Evolutionary conservation across 2,113 vertebrate genomes (phyloP).

Genomic region (Diadophis punctatus): DNA sequence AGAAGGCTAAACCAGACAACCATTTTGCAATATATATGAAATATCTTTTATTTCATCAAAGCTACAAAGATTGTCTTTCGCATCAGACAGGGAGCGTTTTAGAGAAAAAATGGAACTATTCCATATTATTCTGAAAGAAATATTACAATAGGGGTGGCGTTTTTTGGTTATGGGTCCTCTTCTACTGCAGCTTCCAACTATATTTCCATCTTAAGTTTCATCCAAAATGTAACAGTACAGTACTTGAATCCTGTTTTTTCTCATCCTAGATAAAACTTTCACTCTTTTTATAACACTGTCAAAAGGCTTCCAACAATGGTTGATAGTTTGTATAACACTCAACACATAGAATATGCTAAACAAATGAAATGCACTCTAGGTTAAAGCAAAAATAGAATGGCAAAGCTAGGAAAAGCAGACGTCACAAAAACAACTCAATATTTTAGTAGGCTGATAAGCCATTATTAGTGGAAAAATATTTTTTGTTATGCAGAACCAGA

Average conservation of each 20-base stretch:
- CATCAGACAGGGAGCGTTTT: no score
- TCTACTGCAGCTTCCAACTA: background rate
- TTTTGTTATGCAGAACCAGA: background rate
- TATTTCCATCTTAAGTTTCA: background rate
- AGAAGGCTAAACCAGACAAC: background rate
- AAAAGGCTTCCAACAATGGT: background rate
- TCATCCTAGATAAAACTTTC: background rate
- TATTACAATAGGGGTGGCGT: no score
- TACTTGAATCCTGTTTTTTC: background rate
- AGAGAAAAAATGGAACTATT: no score
- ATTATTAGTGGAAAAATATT: background rate
- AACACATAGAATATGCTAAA: background rate
- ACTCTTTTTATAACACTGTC: background rate
- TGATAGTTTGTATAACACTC: background rate
- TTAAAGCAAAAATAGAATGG: background rate
- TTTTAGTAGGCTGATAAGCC: background rate
- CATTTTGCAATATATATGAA: background rate
- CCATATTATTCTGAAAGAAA: no score
- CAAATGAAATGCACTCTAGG: background rate
- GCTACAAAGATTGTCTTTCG: no score
- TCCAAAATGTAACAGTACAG: background rate
- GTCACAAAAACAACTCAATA: background rate
- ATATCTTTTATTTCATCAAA: background rate
- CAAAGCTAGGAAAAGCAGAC: background rate
- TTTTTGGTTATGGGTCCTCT: no score